Evolutionary conservation across 2,113 vertebrate genomes (phyloP), one percentile per base, ranked within the genome.

Genomic region (Myodes glareolus): DNA sequence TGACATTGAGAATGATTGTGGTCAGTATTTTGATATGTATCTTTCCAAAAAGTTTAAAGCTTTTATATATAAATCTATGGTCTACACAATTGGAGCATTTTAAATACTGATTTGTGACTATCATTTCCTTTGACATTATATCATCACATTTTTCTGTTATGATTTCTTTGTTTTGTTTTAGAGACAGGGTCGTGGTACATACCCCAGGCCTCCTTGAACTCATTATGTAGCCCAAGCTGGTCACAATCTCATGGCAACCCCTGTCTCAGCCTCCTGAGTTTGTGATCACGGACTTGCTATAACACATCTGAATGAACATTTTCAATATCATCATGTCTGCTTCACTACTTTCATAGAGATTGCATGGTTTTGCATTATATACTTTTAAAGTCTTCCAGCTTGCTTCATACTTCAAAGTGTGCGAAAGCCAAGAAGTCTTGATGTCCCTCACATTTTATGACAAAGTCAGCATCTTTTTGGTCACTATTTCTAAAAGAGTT

Each of bases 1-100:
- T 94, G 29, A 21, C 47, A 91, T 0, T 88, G 67, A 76, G 31
- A 25, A 50, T 39, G 7, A 70, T 6, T 55, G 19, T 14, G 52
- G 67, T 42, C 93, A 90, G 67, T 85, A 78, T 72, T 91, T 92
- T 87, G 50, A 17, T 52, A 52, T 89, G 75, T 75, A 31, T 67
- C 25, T 23, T 70, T 65, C 61, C 19, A 87, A 14, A 5, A 93
- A 81, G 27, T 94, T 95, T 87, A 52, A 65, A 81, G 19, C 42
- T 39, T 58, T 68, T 36, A 47, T 31, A 50, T 36, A 50, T 70
- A 33, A 19, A 52, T 45, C 55, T 55, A 1, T 10, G 6, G 39
- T 84, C 78, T 68, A 39, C 42, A 78, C 6, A 67, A 76, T 6
- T 80, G 36, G 88, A 27, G 55, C 55, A 55, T 55, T 16, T 55